Base-by-base conservation (phyloP, 1,140 invertebrate species). In the Apocrypta bakeri region DNA sequence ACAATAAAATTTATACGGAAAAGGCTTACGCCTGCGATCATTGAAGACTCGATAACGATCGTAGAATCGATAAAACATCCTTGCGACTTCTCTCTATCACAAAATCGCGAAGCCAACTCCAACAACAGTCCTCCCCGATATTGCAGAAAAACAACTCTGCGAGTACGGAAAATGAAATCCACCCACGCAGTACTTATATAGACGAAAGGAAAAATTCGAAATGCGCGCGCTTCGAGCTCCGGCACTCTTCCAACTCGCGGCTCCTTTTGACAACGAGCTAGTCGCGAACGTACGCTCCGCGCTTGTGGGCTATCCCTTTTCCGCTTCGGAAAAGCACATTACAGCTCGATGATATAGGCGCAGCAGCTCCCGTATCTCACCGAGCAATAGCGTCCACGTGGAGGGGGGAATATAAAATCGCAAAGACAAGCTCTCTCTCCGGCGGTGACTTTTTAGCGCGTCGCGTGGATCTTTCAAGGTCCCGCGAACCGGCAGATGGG, bases 51-150 rank as follows among this genome's bases (percentile, higher is more conserved):
- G 90, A 84, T 92, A 92, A 17, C 91, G 89, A 85, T 92, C 91
- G 85, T 91, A 92, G 78, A 92, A 92, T 89, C 91, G 87, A 84
- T 92, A 92, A 88, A 88, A 89, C 91, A 92, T 92, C 71, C 69
- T 88, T 21, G 24, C 14, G 24, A 6, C 48, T 56, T 17, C 21
- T 17, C 72, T 17, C 25, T 8, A n/a, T 17, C 17, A 37, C 33
- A 37, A 37, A 37, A 33, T 14, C 29, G 6, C 14, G 37, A 17
- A 24, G 24, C 42, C 14, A 17, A 12, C 11, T 1, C 69, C 7
- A 42, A n/a, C n/a, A n/a, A n/a, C n/a, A n/a, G n/a, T n/a, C n/a
- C n/a, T n/a, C n/a, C n/a, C n/a, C n/a, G 17, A 37, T 73, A 61
- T 12, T 75, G 24, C 21, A 24, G 8, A 48, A 25, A 9, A 48